A percentile compares a stretch with the other conserved stretches of the same genome.
phyloP scores from a whole-genome alignment of 2,797 vertebrate genomes.

The Malurus splendens region DNA sequence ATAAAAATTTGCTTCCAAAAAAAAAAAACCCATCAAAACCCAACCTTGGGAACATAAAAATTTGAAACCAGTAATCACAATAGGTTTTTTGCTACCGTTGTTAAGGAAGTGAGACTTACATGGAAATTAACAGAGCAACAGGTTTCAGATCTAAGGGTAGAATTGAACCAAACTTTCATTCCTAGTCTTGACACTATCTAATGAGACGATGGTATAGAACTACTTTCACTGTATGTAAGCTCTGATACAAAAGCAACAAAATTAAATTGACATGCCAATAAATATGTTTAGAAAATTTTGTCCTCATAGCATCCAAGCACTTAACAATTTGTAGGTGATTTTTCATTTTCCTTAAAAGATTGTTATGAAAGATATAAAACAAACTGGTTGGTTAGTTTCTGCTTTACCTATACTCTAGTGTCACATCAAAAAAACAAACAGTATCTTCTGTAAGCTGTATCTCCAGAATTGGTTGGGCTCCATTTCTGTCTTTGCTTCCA shows the following conservation, averaged over 20 bases:
- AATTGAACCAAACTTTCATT: background rate
- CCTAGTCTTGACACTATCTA: background rate
- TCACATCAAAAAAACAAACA: conserved; percentile 86
- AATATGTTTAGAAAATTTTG: background rate
- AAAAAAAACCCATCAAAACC: background rate
- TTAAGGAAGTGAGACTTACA: background rate
- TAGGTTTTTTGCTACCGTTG: background rate
- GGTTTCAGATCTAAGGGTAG: background rate
- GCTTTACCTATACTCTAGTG: conserved; percentile 83
- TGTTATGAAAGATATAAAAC: background rate
- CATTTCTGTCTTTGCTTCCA: conserved; percentile 62
- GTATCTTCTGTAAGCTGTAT: conserved; percentile 81
- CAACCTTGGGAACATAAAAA: background rate
- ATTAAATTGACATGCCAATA: background rate
- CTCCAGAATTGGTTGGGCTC: conserved; percentile 70
- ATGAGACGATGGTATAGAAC: background rate
- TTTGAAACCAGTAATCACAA: background rate
- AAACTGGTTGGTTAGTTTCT: background rate
- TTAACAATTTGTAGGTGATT: background rate
- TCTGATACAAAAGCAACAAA: background rate
- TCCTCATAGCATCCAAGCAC: background rate
- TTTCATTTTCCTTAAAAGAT: background rate
- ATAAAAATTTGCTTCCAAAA: background rate
- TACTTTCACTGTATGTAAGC: background rate
- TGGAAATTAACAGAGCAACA: background rate